Evolutionary conservation across 2,113 vertebrate genomes (phyloP).

Genomic region (Osmerus eperlanus): DNA sequence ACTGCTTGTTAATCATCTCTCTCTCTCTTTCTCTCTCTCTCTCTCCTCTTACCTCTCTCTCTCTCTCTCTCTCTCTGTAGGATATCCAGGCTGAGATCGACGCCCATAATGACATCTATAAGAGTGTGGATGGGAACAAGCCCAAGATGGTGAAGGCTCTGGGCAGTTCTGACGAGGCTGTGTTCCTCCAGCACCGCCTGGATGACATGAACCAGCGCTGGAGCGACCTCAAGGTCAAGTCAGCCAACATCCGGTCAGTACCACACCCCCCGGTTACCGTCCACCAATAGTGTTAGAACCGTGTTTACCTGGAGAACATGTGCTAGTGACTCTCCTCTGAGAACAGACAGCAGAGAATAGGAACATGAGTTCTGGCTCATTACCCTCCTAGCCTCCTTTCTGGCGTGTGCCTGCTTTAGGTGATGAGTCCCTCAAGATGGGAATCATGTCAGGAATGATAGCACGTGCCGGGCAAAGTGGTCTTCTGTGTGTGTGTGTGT

Average conservation of each 20-base stretch:
- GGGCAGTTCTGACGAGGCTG: constrained; percentile 91
- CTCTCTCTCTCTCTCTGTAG: constrained; percentile 64
- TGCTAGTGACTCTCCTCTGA: no score
- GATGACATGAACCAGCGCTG: constrained; percentile 99
- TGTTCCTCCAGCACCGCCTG: constrained; percentile 89
- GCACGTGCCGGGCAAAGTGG: no score
- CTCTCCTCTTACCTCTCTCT: neutral
- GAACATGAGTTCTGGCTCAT: no score
- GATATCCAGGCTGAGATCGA: constrained; percentile 99
- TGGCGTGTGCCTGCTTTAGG: no score
- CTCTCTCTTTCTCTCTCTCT: no score
- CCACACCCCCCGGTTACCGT: neutral
- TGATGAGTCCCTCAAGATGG: no score
- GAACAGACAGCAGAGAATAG: no score
- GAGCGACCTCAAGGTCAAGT: constrained; percentile 92
- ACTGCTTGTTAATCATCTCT: neutral
- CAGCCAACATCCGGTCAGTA: constrained; percentile 86
- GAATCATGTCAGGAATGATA: no score
- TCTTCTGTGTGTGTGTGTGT: no score
- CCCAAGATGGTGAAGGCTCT: constrained; percentile 95
- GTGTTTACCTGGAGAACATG: no score
- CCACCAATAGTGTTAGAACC: no score
- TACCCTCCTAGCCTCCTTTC: no score
- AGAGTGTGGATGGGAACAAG: constrained; percentile 91
- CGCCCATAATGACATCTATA: constrained; percentile 98